Evolutionary conservation across 2,113 vertebrate species (phyloP), one percentile per base, ranked within the genome.

Genomic region (Mus spicilegus): DNA sequence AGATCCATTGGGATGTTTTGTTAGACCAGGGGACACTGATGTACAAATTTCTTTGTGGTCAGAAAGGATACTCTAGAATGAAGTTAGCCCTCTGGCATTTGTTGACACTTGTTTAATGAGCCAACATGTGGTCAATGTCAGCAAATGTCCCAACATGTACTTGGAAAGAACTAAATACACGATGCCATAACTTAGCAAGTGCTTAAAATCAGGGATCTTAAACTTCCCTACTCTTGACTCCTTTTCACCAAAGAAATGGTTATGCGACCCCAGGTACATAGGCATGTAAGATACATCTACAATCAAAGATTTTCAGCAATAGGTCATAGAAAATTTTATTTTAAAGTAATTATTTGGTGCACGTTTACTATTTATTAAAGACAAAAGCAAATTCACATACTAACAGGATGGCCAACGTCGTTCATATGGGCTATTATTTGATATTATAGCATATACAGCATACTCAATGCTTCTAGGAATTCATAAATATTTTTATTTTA

Each of bases 21-120:
- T 86, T 76, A 72, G 91, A 13, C 7, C 39, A 39, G 67, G 39
- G 16, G 33, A 54, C 61, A 82, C 1, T 86, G 13, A 95, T 70
- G 76, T 87, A 49, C 56, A 78, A 95, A 86, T 36, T 63, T 93
- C 56, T 95, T 80, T 92, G 76, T 39, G 19, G 16, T 91, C 56
- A 51, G 56, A 92, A 93, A 88, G 49, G 7, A 28, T 33, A 70
- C 28, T 85, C 42, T 51, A 17, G 54, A 54, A 54, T 92, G 5
- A 84, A 77, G 46, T 67, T 39, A 54, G 6, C 20, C 5, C 51
- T 77, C 42, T 81, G 61, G 82, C 89, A 85, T 69, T 39, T 61
- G n/a, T 63, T 7, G 7, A 94, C 51, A 67, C 14, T 80, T 90
- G 67, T 36, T 80, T 88, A 63, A 20, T 61, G 28, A 93, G 19